Evolutionary conservation across 2,888 invertebrate genomes (phyloP).

Genomic region (Papilio elwesi): DNA sequence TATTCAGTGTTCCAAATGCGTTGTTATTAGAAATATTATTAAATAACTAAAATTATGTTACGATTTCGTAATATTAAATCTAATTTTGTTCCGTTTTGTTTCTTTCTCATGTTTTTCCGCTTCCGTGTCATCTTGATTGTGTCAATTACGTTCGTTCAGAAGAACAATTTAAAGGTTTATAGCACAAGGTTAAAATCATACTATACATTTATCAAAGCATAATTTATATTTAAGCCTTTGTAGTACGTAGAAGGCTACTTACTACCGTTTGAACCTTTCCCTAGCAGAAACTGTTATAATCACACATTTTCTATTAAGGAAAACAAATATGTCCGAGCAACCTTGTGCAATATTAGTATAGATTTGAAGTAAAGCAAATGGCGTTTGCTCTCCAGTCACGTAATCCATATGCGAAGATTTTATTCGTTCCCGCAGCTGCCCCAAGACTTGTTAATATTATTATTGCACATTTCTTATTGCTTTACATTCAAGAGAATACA

Average conservation of each 20-base stretch:
- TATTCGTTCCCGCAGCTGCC: constrained; percentile 5
- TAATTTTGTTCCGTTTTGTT: not conserved
- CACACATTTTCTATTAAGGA: no score
- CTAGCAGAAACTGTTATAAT: no score
- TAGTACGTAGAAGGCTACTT: no score
- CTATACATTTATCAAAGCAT: no score
- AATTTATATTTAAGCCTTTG: no score
- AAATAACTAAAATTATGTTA: not conserved
- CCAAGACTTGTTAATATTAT: not conserved
- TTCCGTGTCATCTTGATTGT: no score
- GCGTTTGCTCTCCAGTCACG: constrained; percentile 1
- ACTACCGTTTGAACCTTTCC: no score
- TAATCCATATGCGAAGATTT: constrained; percentile 15
- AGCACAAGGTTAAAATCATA: no score
- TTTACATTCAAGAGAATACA: not conserved
- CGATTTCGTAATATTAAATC: not conserved
- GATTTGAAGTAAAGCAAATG: not conserved
- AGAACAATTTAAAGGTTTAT: no score
- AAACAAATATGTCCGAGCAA: no score
- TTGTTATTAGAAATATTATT: not conserved
- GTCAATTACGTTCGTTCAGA: no score
- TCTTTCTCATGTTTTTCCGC: no score
- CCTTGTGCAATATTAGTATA: not conserved
- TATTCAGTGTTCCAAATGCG: not conserved
- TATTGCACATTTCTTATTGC: not conserved